Conservation (phyloP, 1,140 invertebrate species). For the Cydia splendana region DNA sequence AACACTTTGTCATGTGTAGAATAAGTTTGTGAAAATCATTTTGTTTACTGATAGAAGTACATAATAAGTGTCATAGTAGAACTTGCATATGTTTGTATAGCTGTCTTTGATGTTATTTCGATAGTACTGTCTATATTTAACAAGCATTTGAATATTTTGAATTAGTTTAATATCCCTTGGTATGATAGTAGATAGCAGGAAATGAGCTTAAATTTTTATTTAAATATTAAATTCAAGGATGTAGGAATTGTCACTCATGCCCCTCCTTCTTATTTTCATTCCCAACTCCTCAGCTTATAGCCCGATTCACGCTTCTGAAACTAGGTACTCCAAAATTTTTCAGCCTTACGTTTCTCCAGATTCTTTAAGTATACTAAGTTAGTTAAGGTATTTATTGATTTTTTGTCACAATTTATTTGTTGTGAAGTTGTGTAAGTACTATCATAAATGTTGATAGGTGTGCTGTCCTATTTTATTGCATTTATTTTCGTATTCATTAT, state of each 20-base stretch:
- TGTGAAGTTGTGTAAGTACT: neutral
- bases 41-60: conserved; percentile 25
- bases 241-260: too few species aligned
- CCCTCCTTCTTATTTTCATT: too few species aligned
- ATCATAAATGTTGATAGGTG: conserved; percentile 1
- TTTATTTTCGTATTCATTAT: conserved; percentile 28
- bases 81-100: conserved; percentile 22
- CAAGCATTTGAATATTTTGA: neutral
- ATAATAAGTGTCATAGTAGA: conserved; percentile 26
- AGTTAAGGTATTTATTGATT: conserved; percentile 24
- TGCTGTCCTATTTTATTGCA: conserved; percentile 24
- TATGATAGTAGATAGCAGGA: neutral
- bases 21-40: conserved; percentile 8
- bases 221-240: too few species aligned
- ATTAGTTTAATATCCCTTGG: conserved; percentile 10
- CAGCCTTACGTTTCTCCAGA: too few species aligned
- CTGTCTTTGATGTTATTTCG: conserved; percentile 22
- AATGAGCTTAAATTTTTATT: conserved; percentile 15
- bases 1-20: conserved; percentile 20
- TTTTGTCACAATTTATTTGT: conserved; percentile 1
- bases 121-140: neutral
- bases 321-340: too few species aligned
- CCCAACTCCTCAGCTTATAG: too few species aligned
- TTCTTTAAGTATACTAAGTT: conserved; percentile 10
- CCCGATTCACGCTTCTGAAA: too few species aligned